A percentile compares a stretch with the other conserved stretches of the same genome.
Evolutionary conservation across 2,113 vertebrate species (phyloP).

Genomic region (Pomatorhinus ruficollis): DNA sequence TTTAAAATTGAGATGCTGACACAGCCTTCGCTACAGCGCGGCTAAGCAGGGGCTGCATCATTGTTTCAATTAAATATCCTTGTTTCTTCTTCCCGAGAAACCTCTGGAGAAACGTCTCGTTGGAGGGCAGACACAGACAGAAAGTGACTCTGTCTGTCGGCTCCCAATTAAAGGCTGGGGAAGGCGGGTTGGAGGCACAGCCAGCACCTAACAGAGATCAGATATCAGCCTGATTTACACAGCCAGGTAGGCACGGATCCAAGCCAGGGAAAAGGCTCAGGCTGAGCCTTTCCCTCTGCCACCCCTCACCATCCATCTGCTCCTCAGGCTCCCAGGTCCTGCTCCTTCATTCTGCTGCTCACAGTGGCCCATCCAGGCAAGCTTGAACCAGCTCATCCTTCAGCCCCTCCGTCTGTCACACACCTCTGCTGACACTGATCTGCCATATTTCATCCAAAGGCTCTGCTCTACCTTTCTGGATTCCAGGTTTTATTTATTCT

Average conservation of each 20-base stretch:
- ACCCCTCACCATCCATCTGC: background rate
- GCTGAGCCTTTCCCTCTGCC: background rate
- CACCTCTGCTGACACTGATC: background rate
- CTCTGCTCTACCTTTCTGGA: background rate
- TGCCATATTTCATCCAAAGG: background rate
- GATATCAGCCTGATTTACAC: background rate
- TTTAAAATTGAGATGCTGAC: conserved; percentile 51
- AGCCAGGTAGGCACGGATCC: background rate
- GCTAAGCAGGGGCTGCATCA: background rate
- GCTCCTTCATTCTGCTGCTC: background rate
- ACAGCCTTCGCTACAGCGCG: background rate
- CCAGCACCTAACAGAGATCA: background rate
- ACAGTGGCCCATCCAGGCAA: background rate
- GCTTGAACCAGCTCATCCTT: background rate
- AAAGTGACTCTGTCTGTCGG: background rate
- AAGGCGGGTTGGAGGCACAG: background rate
- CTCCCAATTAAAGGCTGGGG: background rate
- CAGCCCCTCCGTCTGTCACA: background rate
- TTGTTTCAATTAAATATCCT: conserved; percentile 42
- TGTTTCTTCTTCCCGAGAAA: conserved; percentile 19
- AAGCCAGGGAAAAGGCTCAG: background rate
- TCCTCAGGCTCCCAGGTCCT: background rate
- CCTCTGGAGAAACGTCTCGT: conserved; percentile 7
- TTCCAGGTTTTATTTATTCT: background rate
- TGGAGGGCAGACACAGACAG: conserved; percentile 14